Base-by-base conservation (phyloP, 2,113 vertebrate genomes). In the Danionella cerebrum region DNA sequence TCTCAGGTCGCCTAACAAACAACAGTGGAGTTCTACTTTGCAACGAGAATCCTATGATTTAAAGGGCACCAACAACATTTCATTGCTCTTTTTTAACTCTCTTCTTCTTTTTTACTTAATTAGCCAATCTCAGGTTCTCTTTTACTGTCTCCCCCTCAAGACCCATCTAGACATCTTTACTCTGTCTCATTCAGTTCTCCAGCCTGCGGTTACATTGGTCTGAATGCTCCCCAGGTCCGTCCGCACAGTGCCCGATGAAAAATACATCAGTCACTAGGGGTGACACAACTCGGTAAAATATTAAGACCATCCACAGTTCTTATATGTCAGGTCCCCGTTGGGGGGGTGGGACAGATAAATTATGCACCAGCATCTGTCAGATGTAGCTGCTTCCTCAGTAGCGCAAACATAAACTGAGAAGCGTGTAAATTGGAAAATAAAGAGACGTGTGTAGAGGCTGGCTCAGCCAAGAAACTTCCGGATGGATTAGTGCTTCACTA, bases 241-340 rank as follows among this genome's bases (percentile, higher is more conserved):
- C 54, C 54, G 16, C 44, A 14, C 44, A 59, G 31, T 42, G 31
- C 22, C 54, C 54, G 16, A 82, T 82, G 54, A 84, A 84, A 83
- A 74, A 82, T 81, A 74, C 29, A 83, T 74, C 55, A 72, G 35
- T 64, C 72, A 60, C 75, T 67, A 19, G 57, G 63, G 77, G 78
- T 73, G 66, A 75, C 68, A 58, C 54, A 70, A 35, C 50, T 71
- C 65, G 47, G 76, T 84, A 71, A 79, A 80, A 82, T 82, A 80
- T 83, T 82, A 76, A 82, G 67, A 52, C 50, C 68, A 72, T 75
- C 72, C 57, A 74, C 77, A 77, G 63, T 59, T 73, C 64, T 78
- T 48, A 50, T 70, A 71, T 78, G 73, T 78, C 77, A 78, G 13
- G 57, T 71, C 67, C 59, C 71, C 27, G 11, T 65, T 36, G 73